Percentiles rank a stretch among this genome's conserved stretches.
Conservation (phyloP, 2,888 invertebrate genomes). For the Ochropleura plecta region DNA sequence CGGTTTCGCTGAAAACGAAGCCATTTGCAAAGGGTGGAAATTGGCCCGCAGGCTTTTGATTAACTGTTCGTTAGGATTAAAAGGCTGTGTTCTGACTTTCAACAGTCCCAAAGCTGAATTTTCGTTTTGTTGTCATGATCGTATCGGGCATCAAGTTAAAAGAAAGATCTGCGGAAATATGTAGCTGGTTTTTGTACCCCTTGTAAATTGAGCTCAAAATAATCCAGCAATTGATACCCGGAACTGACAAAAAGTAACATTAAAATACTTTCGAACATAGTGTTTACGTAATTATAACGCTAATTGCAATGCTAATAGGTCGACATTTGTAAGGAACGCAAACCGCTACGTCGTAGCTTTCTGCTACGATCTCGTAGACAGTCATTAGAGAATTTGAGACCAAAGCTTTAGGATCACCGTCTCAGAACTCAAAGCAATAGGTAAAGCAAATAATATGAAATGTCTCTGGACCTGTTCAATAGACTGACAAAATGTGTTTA, state of each 20-base stretch:
- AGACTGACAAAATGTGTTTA: too few species aligned
- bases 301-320: neutral
- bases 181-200: neutral
- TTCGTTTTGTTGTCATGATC: neutral
- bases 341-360: neutral
- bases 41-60: slow-evolving; percentile 16
- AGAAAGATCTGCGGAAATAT: too few species aligned
- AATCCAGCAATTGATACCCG: neutral
- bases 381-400: neutral
- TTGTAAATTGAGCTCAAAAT: neutral
- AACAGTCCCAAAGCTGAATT: neutral
- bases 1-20: neutral
- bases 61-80: slow-evolving; percentile 15
- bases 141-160: neutral
- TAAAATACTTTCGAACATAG: neutral
- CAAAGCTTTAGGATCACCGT: neutral
- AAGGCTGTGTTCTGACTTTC: neutral
- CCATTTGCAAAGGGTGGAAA: slow-evolving; percentile 2
- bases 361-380: slow-evolving; percentile 7
- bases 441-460: neutral
- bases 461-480: neutral
- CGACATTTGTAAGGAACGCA: neutral
- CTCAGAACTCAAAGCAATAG: neutral
- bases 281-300: neutral
- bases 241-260: neutral